Conservation (phyloP, 2,797 vertebrate species). For the Leptodactylus fallax region DNA sequence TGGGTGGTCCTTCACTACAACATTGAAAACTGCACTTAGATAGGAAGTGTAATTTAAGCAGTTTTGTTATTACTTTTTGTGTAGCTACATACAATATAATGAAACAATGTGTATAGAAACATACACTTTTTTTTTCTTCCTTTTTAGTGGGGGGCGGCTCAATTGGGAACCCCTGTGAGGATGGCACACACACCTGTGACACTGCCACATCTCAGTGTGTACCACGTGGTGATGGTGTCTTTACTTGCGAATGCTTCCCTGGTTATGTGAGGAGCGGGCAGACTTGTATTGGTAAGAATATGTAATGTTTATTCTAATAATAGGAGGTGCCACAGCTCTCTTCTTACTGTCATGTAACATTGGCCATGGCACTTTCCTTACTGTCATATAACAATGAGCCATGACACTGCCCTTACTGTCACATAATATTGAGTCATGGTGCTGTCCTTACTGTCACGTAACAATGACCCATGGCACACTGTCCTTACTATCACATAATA, state of each 20-base stretch:
- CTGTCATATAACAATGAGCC: too few species aligned
- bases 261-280: slow-evolving; percentile 70
- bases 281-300: slow-evolving; percentile 71
- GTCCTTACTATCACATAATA: too few species aligned
- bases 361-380: too few species aligned
- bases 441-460: too few species aligned
- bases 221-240: slow-evolving; percentile 46
- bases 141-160: slow-evolving; percentile 52
- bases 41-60: background rate
- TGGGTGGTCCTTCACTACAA: background rate
- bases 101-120: background rate
- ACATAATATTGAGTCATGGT: too few species aligned
- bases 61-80: background rate
- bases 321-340: background rate
- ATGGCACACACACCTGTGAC: slow-evolving; percentile 70
- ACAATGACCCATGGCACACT: too few species aligned
- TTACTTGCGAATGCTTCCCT: slow-evolving; percentile 73
- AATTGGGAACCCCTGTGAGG: slow-evolving; percentile 70
- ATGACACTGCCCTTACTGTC: too few species aligned
- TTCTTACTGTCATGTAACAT: too few species aligned
- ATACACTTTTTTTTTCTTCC: background rate
- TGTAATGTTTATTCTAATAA: background rate
- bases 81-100: background rate
- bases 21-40: background rate
- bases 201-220: slow-evolving; percentile 70